Percentiles rank a stretch among this genome's conserved stretches.
Conservation (phyloP, 1,140 invertebrate species). For the Drosophila littoralis region DNA sequence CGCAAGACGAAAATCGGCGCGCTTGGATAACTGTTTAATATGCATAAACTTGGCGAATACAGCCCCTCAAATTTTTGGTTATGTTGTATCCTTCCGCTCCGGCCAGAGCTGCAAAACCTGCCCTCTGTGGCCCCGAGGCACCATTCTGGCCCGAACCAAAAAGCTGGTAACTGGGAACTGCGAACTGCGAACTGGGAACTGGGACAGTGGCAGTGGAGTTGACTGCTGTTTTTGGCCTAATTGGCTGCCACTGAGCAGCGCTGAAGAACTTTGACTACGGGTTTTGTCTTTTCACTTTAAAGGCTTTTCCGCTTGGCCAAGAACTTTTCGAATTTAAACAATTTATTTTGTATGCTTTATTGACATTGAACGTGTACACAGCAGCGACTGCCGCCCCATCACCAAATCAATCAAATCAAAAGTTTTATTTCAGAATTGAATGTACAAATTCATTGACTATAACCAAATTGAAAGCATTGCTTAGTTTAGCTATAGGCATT, state of each 20-base stretch:
- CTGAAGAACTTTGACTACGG: slow-evolving; percentile 24
- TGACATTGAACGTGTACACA: background rate
- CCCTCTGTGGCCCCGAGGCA: slow-evolving; percentile 27
- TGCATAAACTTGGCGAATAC: slow-evolving; percentile 61
- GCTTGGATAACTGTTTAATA: slow-evolving; percentile 75
- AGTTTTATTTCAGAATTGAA: background rate
- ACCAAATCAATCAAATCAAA: background rate
- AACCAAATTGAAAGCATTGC: background rate
- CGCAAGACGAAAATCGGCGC: slow-evolving; percentile 9
- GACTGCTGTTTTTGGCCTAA: slow-evolving; percentile 46
- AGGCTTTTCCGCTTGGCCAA: slow-evolving; percentile 10
- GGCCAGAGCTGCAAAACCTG: slow-evolving; percentile 23
- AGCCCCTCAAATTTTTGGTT: slow-evolving; percentile 26
- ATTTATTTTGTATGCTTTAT: slow-evolving; percentile 27
- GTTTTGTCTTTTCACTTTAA: slow-evolving; percentile 20
- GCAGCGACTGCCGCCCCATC: background rate
- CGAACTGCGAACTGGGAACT: background rate
- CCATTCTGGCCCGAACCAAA: background rate
- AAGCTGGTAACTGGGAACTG: background rate
- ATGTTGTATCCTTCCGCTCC: slow-evolving; percentile 44
- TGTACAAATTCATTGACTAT: background rate
- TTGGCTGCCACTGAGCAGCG: slow-evolving; percentile 54
- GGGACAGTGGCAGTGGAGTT: slow-evolving; percentile 14
- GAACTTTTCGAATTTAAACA: slow-evolving; percentile 23
- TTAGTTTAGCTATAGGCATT: background rate